Percentiles rank a stretch among this genome's conserved stretches.
phyloP scores from a whole-genome alignment of 2,113 vertebrate species.

The Ailuropoda melanoleuca region DNA sequence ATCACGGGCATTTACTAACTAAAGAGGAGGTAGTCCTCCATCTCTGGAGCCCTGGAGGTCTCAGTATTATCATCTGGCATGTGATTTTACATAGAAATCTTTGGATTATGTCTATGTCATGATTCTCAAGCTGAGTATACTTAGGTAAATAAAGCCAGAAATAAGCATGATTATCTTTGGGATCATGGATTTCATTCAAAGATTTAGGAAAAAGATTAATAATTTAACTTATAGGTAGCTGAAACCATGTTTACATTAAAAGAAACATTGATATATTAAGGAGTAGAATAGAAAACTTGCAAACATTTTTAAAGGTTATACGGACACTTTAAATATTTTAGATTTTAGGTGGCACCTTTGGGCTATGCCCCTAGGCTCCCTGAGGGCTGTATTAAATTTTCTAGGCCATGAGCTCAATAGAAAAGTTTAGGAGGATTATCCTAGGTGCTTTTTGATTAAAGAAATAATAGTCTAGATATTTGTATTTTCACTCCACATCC shows the following conservation, averaged over 20 bases:
- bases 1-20: background rate
- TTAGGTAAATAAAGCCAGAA: background rate
- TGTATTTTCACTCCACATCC: background rate
- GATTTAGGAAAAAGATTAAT: background rate
- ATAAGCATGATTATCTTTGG: background rate
- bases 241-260: background rate
- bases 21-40: background rate
- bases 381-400: background rate
- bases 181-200: background rate
- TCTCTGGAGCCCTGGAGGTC: background rate
- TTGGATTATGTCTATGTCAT: background rate
- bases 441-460: background rate
- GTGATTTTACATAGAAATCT: background rate
- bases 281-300: background rate
- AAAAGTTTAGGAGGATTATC: constrained; percentile 9
- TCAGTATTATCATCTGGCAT: background rate
- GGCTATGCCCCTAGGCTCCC: background rate
- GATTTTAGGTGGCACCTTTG: background rate
- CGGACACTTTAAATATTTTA: background rate
- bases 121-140: background rate
- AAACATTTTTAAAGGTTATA: background rate
- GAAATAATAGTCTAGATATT: background rate
- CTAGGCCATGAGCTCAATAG: background rate
- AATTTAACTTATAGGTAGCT: background rate
- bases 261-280: background rate